These are phyloP conservation scores for Apaloderma vittatum DNA, from an alignment of 2,113 vertebrate genomes.

Conservation along the genomic window DNA sequence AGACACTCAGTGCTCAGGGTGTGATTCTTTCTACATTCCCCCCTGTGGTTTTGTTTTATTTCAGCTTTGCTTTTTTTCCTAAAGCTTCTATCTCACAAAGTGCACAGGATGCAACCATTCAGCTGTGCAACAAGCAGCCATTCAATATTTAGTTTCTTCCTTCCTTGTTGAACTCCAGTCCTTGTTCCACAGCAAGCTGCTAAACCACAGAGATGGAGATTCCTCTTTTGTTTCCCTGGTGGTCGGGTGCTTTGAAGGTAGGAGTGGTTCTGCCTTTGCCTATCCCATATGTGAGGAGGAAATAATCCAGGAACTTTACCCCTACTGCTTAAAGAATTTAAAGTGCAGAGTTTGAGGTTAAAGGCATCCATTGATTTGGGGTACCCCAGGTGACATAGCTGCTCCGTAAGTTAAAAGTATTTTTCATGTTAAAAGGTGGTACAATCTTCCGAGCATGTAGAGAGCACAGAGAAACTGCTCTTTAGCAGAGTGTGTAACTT, in stretches of 20 bases:
- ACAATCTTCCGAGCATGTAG: neutral
- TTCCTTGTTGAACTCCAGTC: neutral
- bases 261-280: neutral
- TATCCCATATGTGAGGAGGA: neutral
- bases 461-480: neutral
- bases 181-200: neutral
- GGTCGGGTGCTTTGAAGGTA: neutral
- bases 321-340: neutral
- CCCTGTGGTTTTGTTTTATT: neutral
- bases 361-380: neutral
- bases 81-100: neutral
- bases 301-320: neutral
- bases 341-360: neutral
- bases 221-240: neutral
- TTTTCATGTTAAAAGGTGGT: neutral
- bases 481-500: neutral
- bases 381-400: neutral
- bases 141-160: neutral
- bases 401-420: neutral
- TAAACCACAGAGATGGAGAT: neutral
- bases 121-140: neutral
- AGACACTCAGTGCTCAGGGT: neutral
- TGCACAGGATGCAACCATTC: neutral
- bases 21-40: neutral
- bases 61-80: neutral